Evolutionary conservation across 1,140 invertebrate species (phyloP).

Genomic region (Parapsyche elsis): DNA sequence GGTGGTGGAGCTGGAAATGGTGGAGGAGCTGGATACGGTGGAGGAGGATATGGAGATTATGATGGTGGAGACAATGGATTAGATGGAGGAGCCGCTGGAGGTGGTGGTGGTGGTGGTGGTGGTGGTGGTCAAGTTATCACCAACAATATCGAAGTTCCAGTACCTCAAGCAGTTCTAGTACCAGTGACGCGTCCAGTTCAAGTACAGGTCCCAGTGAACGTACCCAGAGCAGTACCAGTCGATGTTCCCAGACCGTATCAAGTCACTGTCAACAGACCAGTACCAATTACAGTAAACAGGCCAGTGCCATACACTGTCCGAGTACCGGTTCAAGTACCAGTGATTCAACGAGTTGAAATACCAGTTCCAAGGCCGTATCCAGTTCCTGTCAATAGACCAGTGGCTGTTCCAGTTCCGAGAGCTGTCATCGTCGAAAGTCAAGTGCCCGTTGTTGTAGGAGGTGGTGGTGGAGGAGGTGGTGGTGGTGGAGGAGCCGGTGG

Average conservation of each 20-base stretch:
- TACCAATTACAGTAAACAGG: constrained; percentile 55
- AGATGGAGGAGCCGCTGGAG: background rate
- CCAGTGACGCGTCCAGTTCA: constrained; percentile 62
- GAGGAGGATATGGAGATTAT: background rate
- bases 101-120: constrained; percentile 52
- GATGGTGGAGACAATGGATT: constrained; percentile 12
- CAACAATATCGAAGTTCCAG: constrained; percentile 59
- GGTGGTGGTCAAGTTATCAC: constrained; percentile 52
- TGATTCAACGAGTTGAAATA: constrained; percentile 57
- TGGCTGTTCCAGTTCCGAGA: constrained; percentile 45
- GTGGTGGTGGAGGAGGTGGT: constrained; percentile 54
- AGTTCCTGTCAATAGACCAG: constrained; percentile 46
- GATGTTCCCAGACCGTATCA: constrained; percentile 58
- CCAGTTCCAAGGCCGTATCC: constrained; percentile 57
- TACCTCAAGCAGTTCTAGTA: constrained; percentile 59
- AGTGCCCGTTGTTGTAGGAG: constrained; percentile 57
- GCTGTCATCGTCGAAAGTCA: constrained; percentile 47
- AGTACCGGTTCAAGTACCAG: constrained; percentile 59
- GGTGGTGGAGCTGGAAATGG: background rate
- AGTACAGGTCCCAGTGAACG: constrained; percentile 69
- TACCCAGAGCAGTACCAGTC: constrained; percentile 68
- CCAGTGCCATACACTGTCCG: constrained; percentile 55
- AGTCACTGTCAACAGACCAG: constrained; percentile 58
- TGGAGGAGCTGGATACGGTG: background rate
- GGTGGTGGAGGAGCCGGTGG: constrained; percentile 44